Percentiles rank a stretch among this genome's conserved stretches.
Evolutionary conservation across 1,140 invertebrate species (phyloP).

Genomic region (Lepidurus packardi): DNA sequence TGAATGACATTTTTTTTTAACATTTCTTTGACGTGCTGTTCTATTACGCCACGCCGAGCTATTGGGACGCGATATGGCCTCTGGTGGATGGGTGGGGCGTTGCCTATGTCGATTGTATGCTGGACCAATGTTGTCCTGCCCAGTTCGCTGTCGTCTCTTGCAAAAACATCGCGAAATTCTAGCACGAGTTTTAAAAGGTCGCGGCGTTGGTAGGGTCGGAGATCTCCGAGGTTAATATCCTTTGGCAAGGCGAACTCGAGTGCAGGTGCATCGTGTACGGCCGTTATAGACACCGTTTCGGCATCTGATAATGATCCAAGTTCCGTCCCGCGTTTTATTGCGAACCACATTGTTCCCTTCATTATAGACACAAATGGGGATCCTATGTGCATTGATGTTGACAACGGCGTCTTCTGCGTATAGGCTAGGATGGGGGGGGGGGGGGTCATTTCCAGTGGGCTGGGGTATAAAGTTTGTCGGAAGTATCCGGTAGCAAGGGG

Average conservation of each 20-base stretch:
- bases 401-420: not conserved
- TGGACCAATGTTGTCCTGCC: not conserved
- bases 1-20: not conserved
- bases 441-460: not conserved
- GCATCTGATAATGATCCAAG: not conserved
- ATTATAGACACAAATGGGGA: no score
- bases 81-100: not conserved
- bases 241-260: not conserved
- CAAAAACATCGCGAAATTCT: not conserved
- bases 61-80: conserved; percentile 3
- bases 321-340: not conserved
- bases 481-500: not conserved
- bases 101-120: not conserved
- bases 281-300: not conserved
- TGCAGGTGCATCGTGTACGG: not conserved
- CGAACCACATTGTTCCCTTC: not conserved
- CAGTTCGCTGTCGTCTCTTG: not conserved
- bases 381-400: not conserved
- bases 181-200: not conserved
- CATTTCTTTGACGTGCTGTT: not conserved
- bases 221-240: not conserved
- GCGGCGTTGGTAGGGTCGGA: not conserved
- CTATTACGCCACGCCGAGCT: not conserved
- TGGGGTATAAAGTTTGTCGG: not conserved
- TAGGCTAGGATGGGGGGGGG: not conserved